Evolutionary conservation across 1,140 invertebrate species (phyloP).

Genomic region (Gonioctena quinquepunctata): DNA sequence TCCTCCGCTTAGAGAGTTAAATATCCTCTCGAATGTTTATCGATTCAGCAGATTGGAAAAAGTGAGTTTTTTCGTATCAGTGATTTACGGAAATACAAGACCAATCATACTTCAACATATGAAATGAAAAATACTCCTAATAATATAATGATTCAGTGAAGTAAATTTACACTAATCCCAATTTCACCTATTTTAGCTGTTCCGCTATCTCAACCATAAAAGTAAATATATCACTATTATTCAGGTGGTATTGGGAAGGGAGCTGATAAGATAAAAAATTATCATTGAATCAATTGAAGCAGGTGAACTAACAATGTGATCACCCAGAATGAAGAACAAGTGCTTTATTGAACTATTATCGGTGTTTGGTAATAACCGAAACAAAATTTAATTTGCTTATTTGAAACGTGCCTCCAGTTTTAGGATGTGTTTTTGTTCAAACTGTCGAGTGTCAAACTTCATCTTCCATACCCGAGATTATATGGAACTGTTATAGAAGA

Average conservation of each 20-base stretch:
- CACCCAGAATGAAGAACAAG: background rate
- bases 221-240: background rate
- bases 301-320: background rate
- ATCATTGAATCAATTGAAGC: background rate
- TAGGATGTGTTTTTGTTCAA: conserved; percentile 16
- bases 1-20: no score
- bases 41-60: no score
- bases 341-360: background rate
- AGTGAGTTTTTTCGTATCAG: no score
- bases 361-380: background rate
- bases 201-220: no score
- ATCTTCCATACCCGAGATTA: conserved; percentile 56
- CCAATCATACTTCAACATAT: no score
- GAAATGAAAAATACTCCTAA: no score
- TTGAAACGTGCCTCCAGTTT: background rate
- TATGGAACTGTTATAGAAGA: conserved; percentile 60
- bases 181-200: no score
- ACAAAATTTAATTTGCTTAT: background rate
- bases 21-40: no score
- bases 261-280: background rate
- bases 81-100: no score
- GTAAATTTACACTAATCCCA: no score
- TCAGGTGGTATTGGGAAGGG: background rate
- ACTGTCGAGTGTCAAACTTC: conserved; percentile 32
- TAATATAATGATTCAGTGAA: no score